A percentile compares a stretch with the other conserved stretches of the same genome.
Evolutionary conservation across 2,888 invertebrate genomes (phyloP).

Genomic region (Camptogramma bilineatum): DNA sequence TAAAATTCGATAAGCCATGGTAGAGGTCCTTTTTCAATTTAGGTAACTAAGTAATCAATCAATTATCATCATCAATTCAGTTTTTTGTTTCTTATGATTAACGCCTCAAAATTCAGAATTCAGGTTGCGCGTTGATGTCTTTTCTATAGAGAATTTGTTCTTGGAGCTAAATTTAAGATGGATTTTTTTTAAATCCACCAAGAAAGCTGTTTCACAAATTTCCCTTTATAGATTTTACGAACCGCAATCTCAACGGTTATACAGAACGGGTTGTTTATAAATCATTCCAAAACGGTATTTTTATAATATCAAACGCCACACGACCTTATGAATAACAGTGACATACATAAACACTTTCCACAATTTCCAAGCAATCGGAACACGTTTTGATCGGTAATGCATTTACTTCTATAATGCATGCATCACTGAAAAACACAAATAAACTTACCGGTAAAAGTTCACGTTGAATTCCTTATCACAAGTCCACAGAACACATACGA

Average conservation of each 20-base stretch:
- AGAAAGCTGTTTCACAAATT: not conserved
- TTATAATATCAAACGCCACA: conserved; percentile 37
- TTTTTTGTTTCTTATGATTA: too few relatives aligned
- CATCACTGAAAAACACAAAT: conserved; percentile 65
- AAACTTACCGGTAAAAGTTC: conserved; percentile 51
- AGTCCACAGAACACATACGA: conserved; percentile 69
- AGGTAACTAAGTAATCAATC: too few relatives aligned
- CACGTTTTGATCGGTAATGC: conserved; percentile 62
- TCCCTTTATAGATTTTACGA: conserved; percentile 24
- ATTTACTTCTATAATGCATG: conserved; percentile 51
- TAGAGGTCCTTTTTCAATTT: too few relatives aligned
- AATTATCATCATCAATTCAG: not conserved
- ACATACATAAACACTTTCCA: conserved; percentile 68
- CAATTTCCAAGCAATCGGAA: conserved; percentile 61
- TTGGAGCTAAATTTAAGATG: not conserved
- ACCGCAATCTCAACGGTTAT: conserved; percentile 33
- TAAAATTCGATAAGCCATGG: not conserved
- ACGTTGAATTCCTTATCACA: conserved; percentile 57
- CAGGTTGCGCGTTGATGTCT: conserved; percentile 72
- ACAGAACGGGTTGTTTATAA: conserved; percentile 36
- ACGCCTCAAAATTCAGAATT: not conserved
- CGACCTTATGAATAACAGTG: conserved; percentile 53
- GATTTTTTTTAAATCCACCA: not conserved
- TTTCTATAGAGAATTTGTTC: conserved; percentile 56
- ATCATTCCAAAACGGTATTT: conserved; percentile 38